These are phyloP conservation scores for Drosophila rellima DNA, from an alignment of 2,888 invertebrate genomes.

Conservation along the genomic window DNA sequence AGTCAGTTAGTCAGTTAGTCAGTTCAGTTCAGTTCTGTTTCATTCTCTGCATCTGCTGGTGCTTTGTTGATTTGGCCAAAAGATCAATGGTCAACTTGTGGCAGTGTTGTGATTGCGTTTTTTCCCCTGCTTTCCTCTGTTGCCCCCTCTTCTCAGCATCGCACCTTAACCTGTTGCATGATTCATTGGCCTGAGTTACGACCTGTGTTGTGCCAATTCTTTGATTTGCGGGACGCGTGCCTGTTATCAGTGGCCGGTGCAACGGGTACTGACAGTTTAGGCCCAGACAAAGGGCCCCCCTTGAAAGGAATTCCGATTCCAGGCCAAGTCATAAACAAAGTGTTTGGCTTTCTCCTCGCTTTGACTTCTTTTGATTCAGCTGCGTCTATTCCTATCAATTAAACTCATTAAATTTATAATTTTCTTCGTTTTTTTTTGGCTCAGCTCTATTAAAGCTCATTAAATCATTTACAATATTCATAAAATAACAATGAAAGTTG, in stretches of 20 bases:
- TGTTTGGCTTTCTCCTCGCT: slow-evolving; percentile 63
- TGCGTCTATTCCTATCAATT: slow-evolving; percentile 72
- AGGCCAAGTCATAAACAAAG: slow-evolving; percentile 44
- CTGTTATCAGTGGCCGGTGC: slow-evolving; percentile 66
- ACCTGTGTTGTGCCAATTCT: slow-evolving; percentile 66
- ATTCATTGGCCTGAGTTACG: slow-evolving; percentile 75
- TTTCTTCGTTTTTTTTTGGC: slow-evolving; percentile 22
- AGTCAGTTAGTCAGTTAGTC: slow-evolving; percentile 17
- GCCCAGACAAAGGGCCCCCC: slow-evolving; percentile 34
- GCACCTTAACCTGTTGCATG: slow-evolving; percentile 54
- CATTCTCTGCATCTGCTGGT: slow-evolving; percentile 36
- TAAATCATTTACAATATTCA: slow-evolving; percentile 79
- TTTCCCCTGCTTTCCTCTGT: slow-evolving; percentile 2
- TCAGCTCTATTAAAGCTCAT: slow-evolving; percentile 77
- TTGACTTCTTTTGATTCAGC: background rate
- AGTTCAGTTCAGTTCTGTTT: slow-evolving; percentile 10
- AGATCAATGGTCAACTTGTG: slow-evolving; percentile 75
- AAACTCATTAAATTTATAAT: slow-evolving; percentile 67
- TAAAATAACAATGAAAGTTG: slow-evolving; percentile 69
- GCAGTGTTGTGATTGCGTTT: slow-evolving; percentile 67
- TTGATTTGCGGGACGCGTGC: slow-evolving; percentile 70
- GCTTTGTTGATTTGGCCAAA: slow-evolving; percentile 33
- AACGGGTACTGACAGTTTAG: slow-evolving; percentile 60
- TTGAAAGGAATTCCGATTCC: slow-evolving; percentile 40
- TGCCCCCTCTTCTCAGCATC: background rate